Conservation (phyloP, 2,797 vertebrate genomes). For the Champsocephalus gunnari region DNA sequence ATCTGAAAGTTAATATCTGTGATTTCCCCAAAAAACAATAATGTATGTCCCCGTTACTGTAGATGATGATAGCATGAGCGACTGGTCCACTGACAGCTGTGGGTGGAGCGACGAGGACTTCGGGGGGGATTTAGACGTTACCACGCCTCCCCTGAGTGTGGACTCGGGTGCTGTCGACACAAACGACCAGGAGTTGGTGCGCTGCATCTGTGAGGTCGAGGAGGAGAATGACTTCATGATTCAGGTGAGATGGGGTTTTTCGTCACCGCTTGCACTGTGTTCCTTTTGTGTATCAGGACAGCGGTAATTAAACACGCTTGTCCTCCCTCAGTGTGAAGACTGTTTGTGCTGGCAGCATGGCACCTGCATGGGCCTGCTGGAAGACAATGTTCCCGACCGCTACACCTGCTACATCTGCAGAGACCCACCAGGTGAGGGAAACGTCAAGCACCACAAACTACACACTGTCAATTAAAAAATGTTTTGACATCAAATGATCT, state of each 20-base stretch:
- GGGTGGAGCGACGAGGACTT: conserved; percentile 95
- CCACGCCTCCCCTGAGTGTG: conserved; percentile 90
- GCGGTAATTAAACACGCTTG: neutral
- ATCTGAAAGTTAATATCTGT: neutral
- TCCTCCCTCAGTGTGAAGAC: conserved; percentile 92
- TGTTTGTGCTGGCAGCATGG: conserved; percentile 99
- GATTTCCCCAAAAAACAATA: neutral
- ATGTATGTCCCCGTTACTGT: conserved; percentile 1
- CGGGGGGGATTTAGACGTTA: conserved; percentile 89
- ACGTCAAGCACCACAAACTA: neutral
- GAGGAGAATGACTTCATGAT: conserved; percentile 99
- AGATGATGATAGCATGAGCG: conserved; percentile 94
- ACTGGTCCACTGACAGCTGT: conserved; percentile 94
- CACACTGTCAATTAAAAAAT: neutral
- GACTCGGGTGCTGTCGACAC: conserved; percentile 85
- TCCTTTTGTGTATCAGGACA: neutral
- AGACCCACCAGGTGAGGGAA: conserved; percentile 93
- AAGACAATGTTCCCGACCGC: conserved; percentile 95
- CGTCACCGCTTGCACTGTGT: neutral
- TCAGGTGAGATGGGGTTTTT: conserved; percentile 84
- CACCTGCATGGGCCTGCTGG: conserved; percentile 96
- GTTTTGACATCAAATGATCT: conserved; percentile 3
- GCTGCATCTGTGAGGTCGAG: conserved; percentile 95
- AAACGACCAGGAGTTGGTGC: conserved; percentile 91
- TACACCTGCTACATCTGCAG: conserved; percentile 96